Evolutionary conservation across 2,113 vertebrate genomes (phyloP).

Genomic region (Salvelinus fontinalis): DNA sequence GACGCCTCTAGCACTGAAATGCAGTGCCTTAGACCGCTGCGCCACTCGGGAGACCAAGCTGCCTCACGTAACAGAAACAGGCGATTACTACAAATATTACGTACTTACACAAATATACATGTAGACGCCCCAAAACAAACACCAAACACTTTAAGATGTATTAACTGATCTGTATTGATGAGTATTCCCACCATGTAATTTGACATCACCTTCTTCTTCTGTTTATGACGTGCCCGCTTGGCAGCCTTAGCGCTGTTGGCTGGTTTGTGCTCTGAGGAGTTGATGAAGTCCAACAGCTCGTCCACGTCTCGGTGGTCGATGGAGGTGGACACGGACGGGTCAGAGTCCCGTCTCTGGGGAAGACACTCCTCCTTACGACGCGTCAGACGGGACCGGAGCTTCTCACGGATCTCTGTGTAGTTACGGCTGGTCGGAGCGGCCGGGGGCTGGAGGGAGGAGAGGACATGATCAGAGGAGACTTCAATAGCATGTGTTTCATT

Average conservation of each 20-base stretch:
- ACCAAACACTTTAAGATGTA: not conserved
- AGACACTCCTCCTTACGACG: slow-evolving; percentile 91
- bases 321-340: slow-evolving; percentile 74
- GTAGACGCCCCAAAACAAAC: too few relatives aligned
- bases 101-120: too few relatives aligned
- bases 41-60: too few relatives aligned
- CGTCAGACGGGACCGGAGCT: slow-evolving; percentile 92
- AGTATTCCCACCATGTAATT: not conserved
- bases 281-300: slow-evolving; percentile 95
- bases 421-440: slow-evolving; percentile 97
- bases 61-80: too few relatives aligned
- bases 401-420: slow-evolving; percentile 97
- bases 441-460: slow-evolving; percentile 79
- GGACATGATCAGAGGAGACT: too few relatives aligned
- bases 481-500: too few relatives aligned
- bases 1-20: too few relatives aligned
- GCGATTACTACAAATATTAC: too few relatives aligned
- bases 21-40: too few relatives aligned
- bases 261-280: slow-evolving; percentile 93
- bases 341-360: slow-evolving; percentile 87
- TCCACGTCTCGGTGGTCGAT: slow-evolving; percentile 94
- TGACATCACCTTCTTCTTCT: slow-evolving; percentile 94
- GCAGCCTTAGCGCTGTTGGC: slow-evolving; percentile 97
- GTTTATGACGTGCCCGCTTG: slow-evolving; percentile 96
- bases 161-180: not conserved